phyloP scores from a whole-genome alignment of 2,888 invertebrate species.

The Morpho helenor region DNA sequence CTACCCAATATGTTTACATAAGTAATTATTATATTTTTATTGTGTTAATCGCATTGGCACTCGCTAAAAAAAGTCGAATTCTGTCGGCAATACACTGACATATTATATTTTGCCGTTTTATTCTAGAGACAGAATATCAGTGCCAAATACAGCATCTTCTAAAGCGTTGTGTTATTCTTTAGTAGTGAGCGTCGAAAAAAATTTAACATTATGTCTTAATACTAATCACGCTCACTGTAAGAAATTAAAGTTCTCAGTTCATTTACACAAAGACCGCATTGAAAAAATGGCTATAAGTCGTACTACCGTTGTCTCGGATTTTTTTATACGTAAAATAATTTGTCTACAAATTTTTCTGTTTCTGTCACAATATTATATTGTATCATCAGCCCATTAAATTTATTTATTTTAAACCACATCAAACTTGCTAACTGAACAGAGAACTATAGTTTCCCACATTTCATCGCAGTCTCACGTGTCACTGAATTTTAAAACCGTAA shows the following conservation, averaged over 20 bases:
- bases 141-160: conserved; percentile 38
- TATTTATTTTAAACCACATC: too few relatives aligned
- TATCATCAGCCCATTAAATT: too few relatives aligned
- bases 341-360: too few relatives aligned
- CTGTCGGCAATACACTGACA: conserved; percentile 14
- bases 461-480: conserved; percentile 8
- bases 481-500: conserved; percentile 13
- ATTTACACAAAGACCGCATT: not conserved
- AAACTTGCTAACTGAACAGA: not conserved
- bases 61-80: conserved; percentile 18
- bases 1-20: conserved; percentile 6
- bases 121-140: conserved; percentile 22
- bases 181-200: conserved; percentile 44
- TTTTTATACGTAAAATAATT: too few relatives aligned
- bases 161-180: conserved; percentile 43
- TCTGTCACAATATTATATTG: too few relatives aligned
- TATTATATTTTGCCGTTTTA: conserved; percentile 5
- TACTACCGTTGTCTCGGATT: too few relatives aligned
- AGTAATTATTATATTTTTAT: conserved; percentile 12
- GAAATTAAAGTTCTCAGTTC: conserved; percentile 9
- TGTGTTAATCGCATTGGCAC: conserved; percentile 23
- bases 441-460: conserved; percentile 6
- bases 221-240: conserved; percentile 33
- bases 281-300: too few relatives aligned
- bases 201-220: conserved; percentile 48